Percentiles rank a stretch among this genome's conserved stretches.
These are phyloP conservation scores for Macrosteles quadrilineatus DNA, from an alignment of 1,140 invertebrate genomes.

Conservation along the genomic window DNA sequence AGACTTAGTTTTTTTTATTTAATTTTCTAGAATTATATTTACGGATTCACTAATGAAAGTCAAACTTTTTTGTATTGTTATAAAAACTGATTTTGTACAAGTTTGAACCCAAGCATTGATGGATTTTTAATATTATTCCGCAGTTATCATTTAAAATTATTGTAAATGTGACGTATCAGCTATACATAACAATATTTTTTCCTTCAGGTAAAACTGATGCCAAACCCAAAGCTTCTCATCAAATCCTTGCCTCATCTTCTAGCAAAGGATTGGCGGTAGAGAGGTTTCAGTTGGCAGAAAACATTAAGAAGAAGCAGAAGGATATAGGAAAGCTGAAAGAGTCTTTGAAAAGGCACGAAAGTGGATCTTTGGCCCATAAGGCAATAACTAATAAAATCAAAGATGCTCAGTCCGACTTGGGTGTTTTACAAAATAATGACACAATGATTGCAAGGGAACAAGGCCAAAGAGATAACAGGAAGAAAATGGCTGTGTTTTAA, in stretches of 20 bases:
- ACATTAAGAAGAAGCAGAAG: conserved; percentile 65
- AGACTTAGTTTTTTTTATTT: no score
- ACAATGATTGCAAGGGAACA: conserved; percentile 54
- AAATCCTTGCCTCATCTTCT: conserved; percentile 56
- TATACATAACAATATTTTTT: no score
- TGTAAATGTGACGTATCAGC: no score
- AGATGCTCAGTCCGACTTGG: conserved; percentile 62
- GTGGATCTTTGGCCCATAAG: conserved; percentile 57
- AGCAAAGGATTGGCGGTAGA: conserved; percentile 72
- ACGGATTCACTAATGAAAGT: no score
- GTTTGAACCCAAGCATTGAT: not conserved
- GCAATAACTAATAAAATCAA: conserved; percentile 61
- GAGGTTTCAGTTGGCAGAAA: conserved; percentile 70
- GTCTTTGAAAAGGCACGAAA: conserved; percentile 60
- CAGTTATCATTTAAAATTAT: no score
- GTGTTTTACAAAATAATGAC: conserved; percentile 60
- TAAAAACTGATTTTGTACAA: not conserved
- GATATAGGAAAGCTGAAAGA: conserved; percentile 67
- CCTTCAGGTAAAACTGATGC: not conserved
- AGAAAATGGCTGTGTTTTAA: conserved; percentile 42
- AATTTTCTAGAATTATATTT: no score
- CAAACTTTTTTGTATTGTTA: no score
- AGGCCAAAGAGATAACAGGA: conserved; percentile 36
- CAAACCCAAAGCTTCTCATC: not conserved
- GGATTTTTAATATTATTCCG: no score